A percentile compares a stretch with the other conserved stretches of the same genome.
phyloP scores from a whole-genome alignment of 1,140 invertebrate species.

The Zaprionus nigranus region DNA sequence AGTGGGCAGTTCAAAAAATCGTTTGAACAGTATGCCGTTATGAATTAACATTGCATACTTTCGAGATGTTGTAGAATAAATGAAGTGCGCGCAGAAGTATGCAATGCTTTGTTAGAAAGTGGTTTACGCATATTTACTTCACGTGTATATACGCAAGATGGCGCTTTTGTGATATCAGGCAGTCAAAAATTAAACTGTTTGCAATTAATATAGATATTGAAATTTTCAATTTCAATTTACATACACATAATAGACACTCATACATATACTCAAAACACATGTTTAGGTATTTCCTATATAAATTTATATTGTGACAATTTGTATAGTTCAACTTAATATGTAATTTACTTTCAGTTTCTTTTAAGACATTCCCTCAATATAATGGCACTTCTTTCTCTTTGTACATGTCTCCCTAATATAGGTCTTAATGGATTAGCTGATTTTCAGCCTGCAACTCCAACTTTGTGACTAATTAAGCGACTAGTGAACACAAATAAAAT shows the following conservation, averaged over 20 bases:
- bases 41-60: constrained; percentile 10
- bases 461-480: constrained; percentile 29
- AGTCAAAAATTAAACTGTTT: background rate
- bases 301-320: too few species aligned
- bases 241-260: too few species aligned
- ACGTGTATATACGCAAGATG: background rate
- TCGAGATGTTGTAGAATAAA: background rate
- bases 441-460: background rate
- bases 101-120: background rate
- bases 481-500: constrained; percentile 18
- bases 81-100: constrained; percentile 12
- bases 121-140: background rate
- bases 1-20: too few species aligned
- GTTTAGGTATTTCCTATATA: too few species aligned
- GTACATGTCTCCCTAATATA: background rate
- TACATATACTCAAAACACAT: too few species aligned
- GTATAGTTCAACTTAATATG: background rate
- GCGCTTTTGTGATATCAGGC: background rate
- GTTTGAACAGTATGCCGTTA: background rate
- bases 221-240: too few species aligned
- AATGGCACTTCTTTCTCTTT: background rate
- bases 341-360: background rate
- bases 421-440: background rate
- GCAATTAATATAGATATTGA: too few species aligned
- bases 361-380: background rate